Percentiles rank a stretch among this genome's conserved stretches.
phyloP scores from a whole-genome alignment of 1,140 invertebrate genomes.

The Whitmania pigra region DNA sequence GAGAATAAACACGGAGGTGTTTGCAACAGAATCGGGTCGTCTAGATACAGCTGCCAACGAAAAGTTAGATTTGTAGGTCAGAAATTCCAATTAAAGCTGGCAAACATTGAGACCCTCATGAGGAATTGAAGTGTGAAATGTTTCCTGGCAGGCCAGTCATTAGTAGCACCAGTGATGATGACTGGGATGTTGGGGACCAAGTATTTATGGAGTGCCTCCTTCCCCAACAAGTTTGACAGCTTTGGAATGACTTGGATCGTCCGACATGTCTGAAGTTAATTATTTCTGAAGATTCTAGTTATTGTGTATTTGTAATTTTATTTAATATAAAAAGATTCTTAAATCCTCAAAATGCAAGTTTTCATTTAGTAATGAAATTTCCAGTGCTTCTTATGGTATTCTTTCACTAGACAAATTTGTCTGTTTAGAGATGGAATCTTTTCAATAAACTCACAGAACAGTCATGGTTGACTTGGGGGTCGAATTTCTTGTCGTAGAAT shows the following conservation, averaged over 20 bases:
- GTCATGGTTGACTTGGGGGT: slow-evolving; percentile 44
- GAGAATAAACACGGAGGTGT: too few relatives aligned
- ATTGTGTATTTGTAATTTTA: too few relatives aligned
- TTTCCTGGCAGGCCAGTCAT: slow-evolving; percentile 54
- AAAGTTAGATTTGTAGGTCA: too few relatives aligned
- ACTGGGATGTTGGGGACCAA: slow-evolving; percentile 56
- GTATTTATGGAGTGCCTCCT: slow-evolving; percentile 54
- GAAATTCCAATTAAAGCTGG: too few relatives aligned
- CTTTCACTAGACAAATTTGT: neutral
- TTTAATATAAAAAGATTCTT: too few relatives aligned
- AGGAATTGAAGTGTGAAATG: slow-evolving; percentile 58
- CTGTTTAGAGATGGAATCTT: too few relatives aligned
- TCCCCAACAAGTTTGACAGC: slow-evolving; percentile 51
- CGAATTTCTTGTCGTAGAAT: slow-evolving; percentile 46
- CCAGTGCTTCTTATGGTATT: too few relatives aligned
- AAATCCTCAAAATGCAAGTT: too few relatives aligned
- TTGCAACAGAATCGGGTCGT: too few relatives aligned
- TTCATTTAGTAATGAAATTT: too few relatives aligned
- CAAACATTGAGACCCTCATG: slow-evolving; percentile 45
- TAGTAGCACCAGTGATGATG: slow-evolving; percentile 58
- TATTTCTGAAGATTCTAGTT: neutral
- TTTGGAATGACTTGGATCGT: slow-evolving; percentile 50
- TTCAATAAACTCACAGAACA: slow-evolving; percentile 43
- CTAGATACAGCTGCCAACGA: too few relatives aligned
- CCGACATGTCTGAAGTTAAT: slow-evolving; percentile 50